phyloP scores from a whole-genome alignment of 2,888 invertebrate species.

The Melinaea menophilus region DNA sequence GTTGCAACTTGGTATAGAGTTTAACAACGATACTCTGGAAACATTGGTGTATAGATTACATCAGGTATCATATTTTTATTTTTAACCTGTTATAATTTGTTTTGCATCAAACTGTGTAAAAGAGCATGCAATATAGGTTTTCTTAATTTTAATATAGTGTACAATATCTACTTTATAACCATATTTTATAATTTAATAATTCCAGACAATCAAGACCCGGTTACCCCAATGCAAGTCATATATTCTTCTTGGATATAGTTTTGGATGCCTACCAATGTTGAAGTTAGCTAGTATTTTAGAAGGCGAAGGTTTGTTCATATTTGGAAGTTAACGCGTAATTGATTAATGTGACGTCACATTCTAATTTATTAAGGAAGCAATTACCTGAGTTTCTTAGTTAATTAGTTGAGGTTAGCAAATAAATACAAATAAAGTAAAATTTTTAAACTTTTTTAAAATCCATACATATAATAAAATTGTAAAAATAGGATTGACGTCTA shows the following conservation, averaged over 20 bases:
- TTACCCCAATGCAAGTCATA: slow-evolving; percentile 81
- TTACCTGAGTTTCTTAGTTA: no score
- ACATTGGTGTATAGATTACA: slow-evolving; percentile 73
- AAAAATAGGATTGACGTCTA: no score
- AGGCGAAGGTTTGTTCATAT: slow-evolving; percentile 66
- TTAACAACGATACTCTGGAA: slow-evolving; percentile 60
- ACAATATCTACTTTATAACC: no score
- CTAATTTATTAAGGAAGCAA: no score
- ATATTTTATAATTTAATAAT: slow-evolving; percentile 32
- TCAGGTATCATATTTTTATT: slow-evolving; percentile 57
- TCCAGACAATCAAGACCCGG: slow-evolving; percentile 78
- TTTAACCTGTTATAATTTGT: not conserved
- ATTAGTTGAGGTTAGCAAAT: not conserved
- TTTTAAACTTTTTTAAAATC: no score
- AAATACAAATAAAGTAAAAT: no score
- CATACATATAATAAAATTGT: no score
- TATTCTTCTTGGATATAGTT: slow-evolving; percentile 92
- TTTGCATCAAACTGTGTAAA: not conserved
- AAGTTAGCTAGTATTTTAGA: slow-evolving; percentile 87
- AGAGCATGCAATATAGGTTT: no score
- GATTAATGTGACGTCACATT: no score
- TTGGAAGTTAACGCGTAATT: no score
- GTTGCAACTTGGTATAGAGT: slow-evolving; percentile 72
- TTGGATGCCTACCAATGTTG: slow-evolving; percentile 86
- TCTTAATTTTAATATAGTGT: no score